A percentile compares a stretch with the other conserved stretches of the same genome.
phyloP scores from a whole-genome alignment of 2,113 vertebrate species.

The Dinomys branickii region DNA sequence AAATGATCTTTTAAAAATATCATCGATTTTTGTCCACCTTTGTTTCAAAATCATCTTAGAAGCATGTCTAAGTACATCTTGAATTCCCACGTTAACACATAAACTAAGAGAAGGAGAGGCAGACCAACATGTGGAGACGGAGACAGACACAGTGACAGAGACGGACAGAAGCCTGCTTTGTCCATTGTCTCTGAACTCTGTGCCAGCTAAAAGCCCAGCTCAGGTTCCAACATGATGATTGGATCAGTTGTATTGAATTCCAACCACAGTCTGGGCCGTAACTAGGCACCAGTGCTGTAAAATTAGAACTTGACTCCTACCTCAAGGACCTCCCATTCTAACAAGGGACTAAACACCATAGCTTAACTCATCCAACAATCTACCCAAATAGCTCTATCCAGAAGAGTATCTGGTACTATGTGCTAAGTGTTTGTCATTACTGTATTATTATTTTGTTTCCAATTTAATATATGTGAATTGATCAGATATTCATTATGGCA shows the following conservation, averaged over 20 bases:
- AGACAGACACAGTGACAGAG: not conserved
- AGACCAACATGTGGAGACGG: not conserved
- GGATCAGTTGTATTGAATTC: not conserved
- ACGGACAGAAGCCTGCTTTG: not conserved
- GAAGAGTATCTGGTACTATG: not conserved
- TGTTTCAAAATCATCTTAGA: not conserved
- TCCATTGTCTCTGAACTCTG: not conserved
- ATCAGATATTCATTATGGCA: not conserved
- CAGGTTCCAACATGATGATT: not conserved
- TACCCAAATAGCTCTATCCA: not conserved
- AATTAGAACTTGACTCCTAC: not conserved
- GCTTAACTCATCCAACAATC: not conserved
- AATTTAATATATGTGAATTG: not conserved
- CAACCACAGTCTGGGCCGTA: not conserved
- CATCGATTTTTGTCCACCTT: not conserved
- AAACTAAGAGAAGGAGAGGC: not conserved
- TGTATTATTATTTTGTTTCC: not conserved
- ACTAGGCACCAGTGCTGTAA: not conserved
- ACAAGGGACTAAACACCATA: not conserved
- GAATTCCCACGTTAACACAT: not conserved
- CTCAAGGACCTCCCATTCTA: not conserved
- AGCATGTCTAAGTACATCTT: not conserved
- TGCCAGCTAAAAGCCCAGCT: not conserved
- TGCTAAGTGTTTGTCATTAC: not conserved
- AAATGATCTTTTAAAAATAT: not conserved